A percentile compares a stretch with the other conserved stretches of the same genome.
Conservation (phyloP, 2,797 vertebrate species). For the Arctocebus calabarensis region DNA sequence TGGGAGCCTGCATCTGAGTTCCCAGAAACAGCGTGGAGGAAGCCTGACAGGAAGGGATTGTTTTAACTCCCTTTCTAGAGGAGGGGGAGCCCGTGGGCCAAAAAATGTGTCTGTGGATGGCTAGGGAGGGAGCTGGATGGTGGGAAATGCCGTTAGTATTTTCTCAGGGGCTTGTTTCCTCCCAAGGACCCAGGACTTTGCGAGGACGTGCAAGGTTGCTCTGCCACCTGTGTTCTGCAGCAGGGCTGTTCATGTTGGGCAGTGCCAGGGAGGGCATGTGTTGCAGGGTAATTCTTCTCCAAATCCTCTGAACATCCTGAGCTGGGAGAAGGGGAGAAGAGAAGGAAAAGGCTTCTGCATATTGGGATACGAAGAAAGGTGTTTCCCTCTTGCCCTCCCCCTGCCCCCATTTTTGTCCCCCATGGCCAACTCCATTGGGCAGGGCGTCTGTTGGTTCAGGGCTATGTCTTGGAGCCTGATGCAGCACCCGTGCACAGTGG, state of each 20-base stretch:
- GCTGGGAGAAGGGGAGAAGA: background rate
- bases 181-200: background rate
- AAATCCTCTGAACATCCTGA: background rate
- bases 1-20: background rate
- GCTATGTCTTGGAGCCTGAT: background rate
- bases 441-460: background rate
- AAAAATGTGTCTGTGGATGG: background rate
- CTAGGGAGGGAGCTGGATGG: background rate
- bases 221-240: background rate
- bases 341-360: background rate
- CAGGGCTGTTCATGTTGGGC: background rate
- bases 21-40: background rate
- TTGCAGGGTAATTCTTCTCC: background rate
- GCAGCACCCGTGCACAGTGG: rapidly evolving
- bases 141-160: background rate
- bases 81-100: background rate
- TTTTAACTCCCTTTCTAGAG: slow-evolving; percentile 26
- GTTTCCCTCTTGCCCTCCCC: rapidly evolving
- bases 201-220: background rate
- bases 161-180: background rate
- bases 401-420: background rate
- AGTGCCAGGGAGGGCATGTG: background rate
- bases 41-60: background rate
- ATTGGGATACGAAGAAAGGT: background rate
- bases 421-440: background rate